These are phyloP conservation scores for Peribatodes rhomboidaria DNA, from an alignment of 2,888 invertebrate genomes.

Conservation along the genomic window DNA sequence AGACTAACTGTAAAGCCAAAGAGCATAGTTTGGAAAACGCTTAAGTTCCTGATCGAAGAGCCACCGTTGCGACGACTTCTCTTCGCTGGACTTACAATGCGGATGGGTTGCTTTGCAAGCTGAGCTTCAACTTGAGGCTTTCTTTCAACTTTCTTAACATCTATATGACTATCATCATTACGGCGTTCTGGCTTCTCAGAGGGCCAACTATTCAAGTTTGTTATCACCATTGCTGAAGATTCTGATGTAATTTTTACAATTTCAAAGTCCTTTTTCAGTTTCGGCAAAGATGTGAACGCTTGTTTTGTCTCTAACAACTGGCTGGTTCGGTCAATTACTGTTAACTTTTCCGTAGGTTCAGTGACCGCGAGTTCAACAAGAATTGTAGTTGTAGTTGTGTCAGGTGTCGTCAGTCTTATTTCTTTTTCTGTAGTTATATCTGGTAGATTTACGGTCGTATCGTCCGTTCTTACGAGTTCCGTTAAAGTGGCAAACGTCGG, in stretches of 20 bases:
- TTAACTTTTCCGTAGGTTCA: not conserved
- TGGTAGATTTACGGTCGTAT: not conserved
- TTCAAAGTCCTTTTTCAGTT: constrained; percentile 2
- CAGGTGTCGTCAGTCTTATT: constrained; percentile 7
- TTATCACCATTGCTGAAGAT: not conserved
- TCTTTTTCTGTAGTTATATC: constrained; percentile 3
- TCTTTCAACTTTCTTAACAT: constrained; percentile 48
- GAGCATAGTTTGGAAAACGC: constrained; percentile 49
- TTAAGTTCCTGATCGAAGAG: constrained; percentile 39
- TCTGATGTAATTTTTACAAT: constrained; percentile 17
- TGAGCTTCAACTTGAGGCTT: constrained; percentile 58
- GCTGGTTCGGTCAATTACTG: not conserved
- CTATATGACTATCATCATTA: constrained; percentile 41
- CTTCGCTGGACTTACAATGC: not conserved
- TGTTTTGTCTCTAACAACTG: not conserved
- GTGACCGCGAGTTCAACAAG: not conserved
- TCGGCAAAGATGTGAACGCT: not conserved
- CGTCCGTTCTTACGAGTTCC: not conserved
- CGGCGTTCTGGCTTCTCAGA: constrained; percentile 43
- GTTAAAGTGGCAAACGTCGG: not conserved
- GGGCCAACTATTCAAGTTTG: constrained; percentile 51
- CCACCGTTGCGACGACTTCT: not conserved
- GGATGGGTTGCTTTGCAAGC: constrained; percentile 31
- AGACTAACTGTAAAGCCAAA: constrained; percentile 54
- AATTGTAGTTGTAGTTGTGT: constrained; percentile 31